phyloP scores from a whole-genome alignment of 2,888 invertebrate genomes.

The Macrophya annulata region DNA sequence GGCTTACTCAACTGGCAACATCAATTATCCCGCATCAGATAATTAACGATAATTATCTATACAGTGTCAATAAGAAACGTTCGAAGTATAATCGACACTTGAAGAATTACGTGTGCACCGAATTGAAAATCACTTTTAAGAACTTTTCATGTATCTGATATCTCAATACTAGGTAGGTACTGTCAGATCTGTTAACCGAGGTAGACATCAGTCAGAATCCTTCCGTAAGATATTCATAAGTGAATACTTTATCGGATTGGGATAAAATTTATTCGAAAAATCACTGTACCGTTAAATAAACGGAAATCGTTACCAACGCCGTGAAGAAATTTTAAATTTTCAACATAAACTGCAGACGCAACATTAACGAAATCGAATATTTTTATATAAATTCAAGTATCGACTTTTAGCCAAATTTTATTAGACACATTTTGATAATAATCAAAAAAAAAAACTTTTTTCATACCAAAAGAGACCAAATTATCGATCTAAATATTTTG shows the following conservation, averaged over 20 bases:
- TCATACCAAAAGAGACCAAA: background rate
- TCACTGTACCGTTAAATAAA: conserved; percentile 5
- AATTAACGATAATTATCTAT: background rate
- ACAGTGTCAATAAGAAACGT: background rate
- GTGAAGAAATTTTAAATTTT: background rate
- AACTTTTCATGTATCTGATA: background rate
- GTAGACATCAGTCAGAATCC: background rate
- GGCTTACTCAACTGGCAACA: background rate
- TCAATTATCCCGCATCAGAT: background rate
- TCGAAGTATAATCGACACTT: background rate
- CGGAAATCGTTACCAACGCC: background rate
- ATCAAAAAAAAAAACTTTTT: no score
- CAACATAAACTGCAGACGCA: background rate
- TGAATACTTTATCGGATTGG: background rate
- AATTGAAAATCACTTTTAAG: background rate
- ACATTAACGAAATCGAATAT: background rate
- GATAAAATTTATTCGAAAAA: conserved; percentile 1
- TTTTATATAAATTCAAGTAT: background rate
- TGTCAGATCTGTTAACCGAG: background rate
- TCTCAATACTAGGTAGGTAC: background rate
- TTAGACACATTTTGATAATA: background rate
- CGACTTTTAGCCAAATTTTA: background rate
- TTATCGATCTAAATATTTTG: background rate
- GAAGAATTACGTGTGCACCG: background rate
- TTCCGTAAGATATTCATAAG: background rate